Evolutionary conservation across 1,140 invertebrate genomes (phyloP).

Genomic region (Harlomillsia oculata): DNA sequence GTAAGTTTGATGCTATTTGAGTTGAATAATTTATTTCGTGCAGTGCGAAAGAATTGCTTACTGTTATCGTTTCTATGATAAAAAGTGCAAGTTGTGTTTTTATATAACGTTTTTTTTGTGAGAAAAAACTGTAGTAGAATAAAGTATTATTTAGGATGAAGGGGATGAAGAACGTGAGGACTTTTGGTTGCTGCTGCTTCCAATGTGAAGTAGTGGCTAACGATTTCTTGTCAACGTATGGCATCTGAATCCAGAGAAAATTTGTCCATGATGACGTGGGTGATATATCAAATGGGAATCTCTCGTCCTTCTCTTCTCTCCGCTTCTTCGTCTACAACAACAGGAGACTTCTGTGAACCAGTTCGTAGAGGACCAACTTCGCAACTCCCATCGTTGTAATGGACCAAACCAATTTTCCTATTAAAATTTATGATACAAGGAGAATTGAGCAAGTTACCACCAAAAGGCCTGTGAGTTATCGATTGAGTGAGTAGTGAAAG

Average conservation of each 20-base stretch:
- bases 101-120: too few relatives aligned
- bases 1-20: too few relatives aligned
- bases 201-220: too few relatives aligned
- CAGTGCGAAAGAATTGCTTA: too few relatives aligned
- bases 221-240: constrained; percentile 19
- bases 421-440: constrained; percentile 26
- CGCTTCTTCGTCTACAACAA: constrained; percentile 9
- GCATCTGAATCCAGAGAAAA: constrained; percentile 18
- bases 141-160: too few relatives aligned
- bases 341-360: constrained; percentile 7
- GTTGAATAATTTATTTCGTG: too few relatives aligned
- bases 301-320: constrained; percentile 11
- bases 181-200: too few relatives aligned
- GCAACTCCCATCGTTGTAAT: constrained; percentile 12
- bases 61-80: too few relatives aligned
- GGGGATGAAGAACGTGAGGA: too few relatives aligned
- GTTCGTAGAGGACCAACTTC: constrained; percentile 13
- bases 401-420: constrained; percentile 28
- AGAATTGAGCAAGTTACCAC: constrained; percentile 7
- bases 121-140: too few relatives aligned
- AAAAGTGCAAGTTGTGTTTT: too few relatives aligned
- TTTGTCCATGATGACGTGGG: constrained; percentile 18
- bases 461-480: constrained; percentile 5
- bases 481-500: constrained; percentile 15
- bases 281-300: constrained; percentile 18